phyloP scores from a whole-genome alignment of 2,113 vertebrate genomes.

The Phasianus colchicus region DNA sequence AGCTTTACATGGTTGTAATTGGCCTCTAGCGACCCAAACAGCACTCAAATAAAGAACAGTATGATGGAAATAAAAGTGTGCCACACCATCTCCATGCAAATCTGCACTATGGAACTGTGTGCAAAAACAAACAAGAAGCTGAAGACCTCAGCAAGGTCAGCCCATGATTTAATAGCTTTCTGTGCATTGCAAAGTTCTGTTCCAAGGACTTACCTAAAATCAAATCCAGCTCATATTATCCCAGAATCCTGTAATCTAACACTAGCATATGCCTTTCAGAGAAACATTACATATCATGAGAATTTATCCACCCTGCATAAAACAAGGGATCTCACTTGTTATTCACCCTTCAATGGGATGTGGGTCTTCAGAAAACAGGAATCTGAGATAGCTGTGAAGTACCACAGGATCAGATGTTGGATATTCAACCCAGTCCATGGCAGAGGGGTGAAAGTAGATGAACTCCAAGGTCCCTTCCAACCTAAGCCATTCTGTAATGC shows the following conservation, averaged over 20 bases:
- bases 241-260: not conserved
- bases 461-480: too few relatives aligned
- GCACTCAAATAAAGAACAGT: not conserved
- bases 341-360: fast-evolving
- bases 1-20: not conserved
- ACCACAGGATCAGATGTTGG: not conserved
- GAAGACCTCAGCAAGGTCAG: not conserved
- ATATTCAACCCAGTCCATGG: too few relatives aligned
- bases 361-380: not conserved
- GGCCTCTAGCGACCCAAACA: not conserved
- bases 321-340: not conserved
- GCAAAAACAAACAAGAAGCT: not conserved
- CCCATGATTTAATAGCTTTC: not conserved
- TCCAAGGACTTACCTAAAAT: not conserved
- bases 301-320: not conserved
- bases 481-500: too few relatives aligned
- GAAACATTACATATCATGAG: not conserved
- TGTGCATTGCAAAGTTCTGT: not conserved
- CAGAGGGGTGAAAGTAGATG: too few relatives aligned
- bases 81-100: not conserved
- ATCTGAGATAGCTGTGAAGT: not conserved
- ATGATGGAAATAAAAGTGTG: not conserved
- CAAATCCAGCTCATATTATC: not conserved
- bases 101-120: not conserved
- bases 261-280: not conserved